A percentile compares a stretch with the other conserved stretches of the same genome.
phyloP scores from a whole-genome alignment of 2,797 vertebrate species.

The Euphonia xanthogaster region DNA sequence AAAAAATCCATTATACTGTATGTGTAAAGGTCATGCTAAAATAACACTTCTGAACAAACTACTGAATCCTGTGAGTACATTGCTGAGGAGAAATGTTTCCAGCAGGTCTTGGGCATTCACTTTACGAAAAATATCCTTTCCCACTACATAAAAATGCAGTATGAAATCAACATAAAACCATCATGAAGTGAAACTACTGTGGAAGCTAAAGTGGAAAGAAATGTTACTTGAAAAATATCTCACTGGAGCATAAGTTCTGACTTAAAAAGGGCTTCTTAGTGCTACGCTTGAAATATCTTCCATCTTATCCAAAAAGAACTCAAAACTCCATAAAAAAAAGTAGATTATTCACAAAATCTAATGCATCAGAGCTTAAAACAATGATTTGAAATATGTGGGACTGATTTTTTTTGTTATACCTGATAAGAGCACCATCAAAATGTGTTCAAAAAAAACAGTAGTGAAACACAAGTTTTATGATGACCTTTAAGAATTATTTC shows the following conservation, averaged over 20 bases:
- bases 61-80: background rate
- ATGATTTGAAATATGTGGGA: background rate
- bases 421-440: background rate
- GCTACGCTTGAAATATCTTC: conserved; percentile 12
- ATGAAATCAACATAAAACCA: conserved; percentile 57
- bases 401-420: conserved; percentile 3
- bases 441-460: background rate
- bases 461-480: background rate
- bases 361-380: background rate
- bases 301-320: background rate
- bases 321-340: background rate
- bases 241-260: background rate
- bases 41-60: conserved; percentile 60
- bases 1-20: conserved; percentile 66
- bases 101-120: conserved; percentile 15
- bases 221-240: conserved; percentile 11
- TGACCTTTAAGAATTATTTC: background rate
- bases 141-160: conserved; percentile 35
- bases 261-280: conserved; percentile 18
- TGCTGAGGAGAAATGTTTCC: conserved; percentile 22
- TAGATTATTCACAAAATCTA: conserved; percentile 8
- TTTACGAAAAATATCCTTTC: conserved; percentile 28
- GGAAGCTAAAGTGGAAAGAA: background rate
- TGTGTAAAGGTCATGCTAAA: conserved; percentile 66
- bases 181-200: conserved; percentile 29